A percentile compares a stretch with the other conserved stretches of the same genome.
Conservation (phyloP, 2,888 invertebrate genomes). For the Ochropacha duplaris region DNA sequence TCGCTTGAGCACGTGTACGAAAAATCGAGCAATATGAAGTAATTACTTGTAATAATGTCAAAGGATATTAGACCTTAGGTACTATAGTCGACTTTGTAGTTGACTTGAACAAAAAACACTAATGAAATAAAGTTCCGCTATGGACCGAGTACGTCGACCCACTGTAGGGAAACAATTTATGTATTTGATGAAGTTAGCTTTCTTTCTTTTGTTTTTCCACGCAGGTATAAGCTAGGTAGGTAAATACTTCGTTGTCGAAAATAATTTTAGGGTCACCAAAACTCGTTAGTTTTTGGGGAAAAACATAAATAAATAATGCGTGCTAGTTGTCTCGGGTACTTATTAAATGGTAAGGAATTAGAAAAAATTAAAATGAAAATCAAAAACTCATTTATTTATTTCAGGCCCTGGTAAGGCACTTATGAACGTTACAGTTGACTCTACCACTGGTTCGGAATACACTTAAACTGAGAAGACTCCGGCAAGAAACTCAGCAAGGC, state of each 20-base stretch:
- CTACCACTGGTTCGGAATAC: too few species aligned
- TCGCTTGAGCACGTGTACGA: slow-evolving; percentile 22
- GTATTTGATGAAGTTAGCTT: slow-evolving; percentile 6
- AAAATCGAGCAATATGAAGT: slow-evolving; percentile 24
- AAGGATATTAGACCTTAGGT: slow-evolving; percentile 27
- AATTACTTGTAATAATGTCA: slow-evolving; percentile 25
- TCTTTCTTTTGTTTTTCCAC: neutral
- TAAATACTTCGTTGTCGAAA: neutral
- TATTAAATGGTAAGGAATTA: too few species aligned
- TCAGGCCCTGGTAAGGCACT: too few species aligned
- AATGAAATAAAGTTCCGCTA: slow-evolving; percentile 16
- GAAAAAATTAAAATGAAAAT: too few species aligned
- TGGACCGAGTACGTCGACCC: neutral
- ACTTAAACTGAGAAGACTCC: too few species aligned
- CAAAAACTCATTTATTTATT: too few species aligned
- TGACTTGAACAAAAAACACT: slow-evolving; percentile 10
- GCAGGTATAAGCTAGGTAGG: neutral
- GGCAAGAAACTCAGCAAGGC: too few species aligned
- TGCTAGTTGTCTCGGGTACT: too few species aligned
- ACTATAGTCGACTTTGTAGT: slow-evolving; percentile 12
- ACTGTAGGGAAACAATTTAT: slow-evolving; percentile 5
- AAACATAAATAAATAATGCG: neutral
- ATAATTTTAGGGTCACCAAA: neutral
- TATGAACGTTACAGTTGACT: too few species aligned
- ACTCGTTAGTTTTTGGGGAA: neutral